Base-by-base conservation (phyloP, 1,140 invertebrate genomes). In the Triops cancriformis region DNA sequence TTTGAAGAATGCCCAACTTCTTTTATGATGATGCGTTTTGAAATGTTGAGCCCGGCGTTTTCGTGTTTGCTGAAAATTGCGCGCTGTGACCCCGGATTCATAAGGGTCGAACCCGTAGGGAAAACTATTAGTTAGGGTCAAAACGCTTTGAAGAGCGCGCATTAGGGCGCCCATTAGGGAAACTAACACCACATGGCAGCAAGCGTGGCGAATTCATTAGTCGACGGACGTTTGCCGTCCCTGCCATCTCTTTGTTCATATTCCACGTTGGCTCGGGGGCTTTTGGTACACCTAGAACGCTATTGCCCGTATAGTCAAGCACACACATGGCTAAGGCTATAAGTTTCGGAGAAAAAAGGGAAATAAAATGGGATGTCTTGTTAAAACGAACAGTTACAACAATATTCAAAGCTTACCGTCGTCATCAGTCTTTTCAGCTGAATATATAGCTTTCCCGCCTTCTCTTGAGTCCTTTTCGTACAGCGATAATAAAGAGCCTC, bases 201-300 rank as follows among this genome's bases (percentile, higher is more conserved):
- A 64, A 64, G 51, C 51, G 51, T 64, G 51, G 51, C 51, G 51
- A 64, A 64, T 64, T 64, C 51, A 64, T 64, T 64, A 64, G 51
- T 23, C 51, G 51, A 64, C n/a, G 51, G 51, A 64, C 51, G 51
- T 64, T 64, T 64, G 14, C 51, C 51, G 10, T 64, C 51, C 51
- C 51, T 23, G 51, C n/a, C 51, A 64, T 64, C 51, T 64, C 51
- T 64, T 64, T 2, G 51, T 64, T 23, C 23, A 23, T 64, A 23
- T 23, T 64, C n/a, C 45, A 64, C 45, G n/a, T 23, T 64, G 51
- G 10, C 51, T 64, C 9, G 43, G 43, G 10, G 51, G 31, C 31
- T 37, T 37, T 37, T 18, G 43, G 6, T 64, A 18, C 51, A 64
- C 51, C 51, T 64, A 64, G 1, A n/a, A 6, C 14, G 51, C 23